These are phyloP conservation scores for Sebastes itinus DNA, from an alignment of 2,797 vertebrate genomes.

Conservation along the genomic window DNA sequence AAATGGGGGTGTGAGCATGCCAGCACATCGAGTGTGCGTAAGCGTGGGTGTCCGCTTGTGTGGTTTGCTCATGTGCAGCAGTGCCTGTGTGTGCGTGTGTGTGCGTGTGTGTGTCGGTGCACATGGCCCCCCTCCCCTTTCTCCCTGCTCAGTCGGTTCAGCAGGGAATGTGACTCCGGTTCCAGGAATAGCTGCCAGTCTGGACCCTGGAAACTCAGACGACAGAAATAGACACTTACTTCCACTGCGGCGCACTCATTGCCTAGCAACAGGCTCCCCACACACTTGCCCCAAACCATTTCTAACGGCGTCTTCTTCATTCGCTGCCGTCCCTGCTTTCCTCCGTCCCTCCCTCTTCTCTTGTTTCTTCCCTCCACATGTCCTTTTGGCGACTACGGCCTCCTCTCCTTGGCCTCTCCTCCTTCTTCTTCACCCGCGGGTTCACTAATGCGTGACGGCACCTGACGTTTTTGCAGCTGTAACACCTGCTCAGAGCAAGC, in stretches of 20 bases:
- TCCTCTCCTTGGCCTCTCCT: slow-evolving; percentile 12
- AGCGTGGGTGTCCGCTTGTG: slow-evolving; percentile 40
- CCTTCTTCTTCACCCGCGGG: background rate
- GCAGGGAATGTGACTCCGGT: slow-evolving; percentile 82
- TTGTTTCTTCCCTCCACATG: slow-evolving; percentile 6
- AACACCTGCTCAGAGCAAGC: slow-evolving; percentile 34
- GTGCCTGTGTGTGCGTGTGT: background rate
- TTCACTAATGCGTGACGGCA: slow-evolving; percentile 21
- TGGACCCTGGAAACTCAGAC: slow-evolving; percentile 87
- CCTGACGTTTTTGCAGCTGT: slow-evolving; percentile 41
- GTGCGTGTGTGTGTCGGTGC: slow-evolving; percentile 3
- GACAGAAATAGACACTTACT: slow-evolving; percentile 84
- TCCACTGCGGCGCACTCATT: slow-evolving; percentile 76
- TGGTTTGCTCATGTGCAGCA: slow-evolving; percentile 12
- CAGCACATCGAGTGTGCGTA: slow-evolving; percentile 25
- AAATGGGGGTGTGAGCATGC: slow-evolving; percentile 28
- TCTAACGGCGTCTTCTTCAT: slow-evolving; percentile 63
- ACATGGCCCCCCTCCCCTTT: background rate
- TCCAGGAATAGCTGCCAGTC: slow-evolving; percentile 86
- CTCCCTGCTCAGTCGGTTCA: slow-evolving; percentile 63
- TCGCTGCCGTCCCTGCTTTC: slow-evolving; percentile 43
- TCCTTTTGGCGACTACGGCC: slow-evolving; percentile 26
- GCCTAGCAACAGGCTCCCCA: slow-evolving; percentile 87
- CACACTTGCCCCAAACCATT: slow-evolving; percentile 76
- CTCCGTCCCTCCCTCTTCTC: background rate